Conservation (phyloP, 2,113 vertebrate species). For the Jaculus jaculus region DNA sequence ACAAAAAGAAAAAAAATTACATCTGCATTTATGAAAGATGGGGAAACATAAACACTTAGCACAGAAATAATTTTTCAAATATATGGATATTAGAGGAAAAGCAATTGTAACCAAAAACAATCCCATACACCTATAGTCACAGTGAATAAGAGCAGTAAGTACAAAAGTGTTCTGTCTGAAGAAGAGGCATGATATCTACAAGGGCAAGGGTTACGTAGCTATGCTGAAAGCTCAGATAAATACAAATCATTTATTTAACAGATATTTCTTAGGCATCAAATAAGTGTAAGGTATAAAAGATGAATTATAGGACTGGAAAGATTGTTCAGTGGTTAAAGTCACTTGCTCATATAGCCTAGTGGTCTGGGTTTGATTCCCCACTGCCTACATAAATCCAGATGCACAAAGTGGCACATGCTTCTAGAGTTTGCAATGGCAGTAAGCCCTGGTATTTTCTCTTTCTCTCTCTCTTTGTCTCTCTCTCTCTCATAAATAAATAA, state of each 20-base stretch:
- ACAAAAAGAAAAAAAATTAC: no score
- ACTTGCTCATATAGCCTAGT: no score
- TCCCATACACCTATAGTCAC: background rate
- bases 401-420: no score
- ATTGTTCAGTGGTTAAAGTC: no score
- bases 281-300: background rate
- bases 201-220: background rate
- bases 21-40: background rate
- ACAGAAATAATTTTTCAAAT: slow-evolving; percentile 16
- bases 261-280: background rate
- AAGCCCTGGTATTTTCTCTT: no score
- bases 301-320: background rate
- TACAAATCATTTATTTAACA: background rate
- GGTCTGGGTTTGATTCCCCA: no score
- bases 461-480: no score
- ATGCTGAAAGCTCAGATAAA: background rate
- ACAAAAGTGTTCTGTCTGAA: background rate
- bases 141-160: background rate
- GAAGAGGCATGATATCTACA: background rate
- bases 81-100: background rate
- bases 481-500: no score
- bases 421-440: no score
- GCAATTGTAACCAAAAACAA: background rate
- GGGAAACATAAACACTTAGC: background rate
- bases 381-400: no score